Conservation (phyloP, 2,888 invertebrate species). For the Cremastinae sp. region DNA sequence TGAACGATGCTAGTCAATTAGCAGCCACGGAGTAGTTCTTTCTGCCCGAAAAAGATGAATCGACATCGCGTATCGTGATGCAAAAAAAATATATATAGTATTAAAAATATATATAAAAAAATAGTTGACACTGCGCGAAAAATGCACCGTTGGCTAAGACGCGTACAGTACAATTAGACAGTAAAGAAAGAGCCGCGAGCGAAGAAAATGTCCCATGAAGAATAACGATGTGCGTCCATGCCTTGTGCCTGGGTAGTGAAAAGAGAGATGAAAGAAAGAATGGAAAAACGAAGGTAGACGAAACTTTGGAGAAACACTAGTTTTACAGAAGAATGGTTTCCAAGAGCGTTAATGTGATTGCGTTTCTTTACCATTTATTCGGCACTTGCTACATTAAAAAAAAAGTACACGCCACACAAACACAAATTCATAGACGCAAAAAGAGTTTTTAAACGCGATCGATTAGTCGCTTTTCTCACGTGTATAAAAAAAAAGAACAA, state of each 20-base stretch:
- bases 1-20: constrained; percentile 81
- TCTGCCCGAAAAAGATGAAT: constrained; percentile 39
- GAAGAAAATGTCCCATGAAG: constrained; percentile 16
- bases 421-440: constrained; percentile 14
- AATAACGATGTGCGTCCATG: constrained; percentile 48
- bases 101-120: neutral
- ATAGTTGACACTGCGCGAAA: constrained; percentile 34
- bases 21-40: constrained; percentile 70
- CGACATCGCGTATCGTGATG: constrained; percentile 49
- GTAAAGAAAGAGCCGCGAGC: constrained; percentile 29
- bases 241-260: constrained; percentile 52
- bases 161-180: constrained; percentile 57
- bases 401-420: constrained; percentile 8
- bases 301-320: constrained; percentile 27
- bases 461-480: constrained; percentile 32
- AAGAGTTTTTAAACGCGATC: constrained; percentile 1
- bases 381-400: constrained; percentile 10
- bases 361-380: constrained; percentile 35
- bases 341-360: constrained; percentile 33
- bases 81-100: constrained; percentile 14
- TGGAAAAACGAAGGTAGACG: constrained; percentile 32
- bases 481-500: constrained; percentile 25
- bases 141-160: constrained; percentile 47
- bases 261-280: neutral
- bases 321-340: constrained; percentile 32